Base-by-base conservation (phyloP, 2,113 vertebrate genomes). In the Varanus salvator region DNA sequence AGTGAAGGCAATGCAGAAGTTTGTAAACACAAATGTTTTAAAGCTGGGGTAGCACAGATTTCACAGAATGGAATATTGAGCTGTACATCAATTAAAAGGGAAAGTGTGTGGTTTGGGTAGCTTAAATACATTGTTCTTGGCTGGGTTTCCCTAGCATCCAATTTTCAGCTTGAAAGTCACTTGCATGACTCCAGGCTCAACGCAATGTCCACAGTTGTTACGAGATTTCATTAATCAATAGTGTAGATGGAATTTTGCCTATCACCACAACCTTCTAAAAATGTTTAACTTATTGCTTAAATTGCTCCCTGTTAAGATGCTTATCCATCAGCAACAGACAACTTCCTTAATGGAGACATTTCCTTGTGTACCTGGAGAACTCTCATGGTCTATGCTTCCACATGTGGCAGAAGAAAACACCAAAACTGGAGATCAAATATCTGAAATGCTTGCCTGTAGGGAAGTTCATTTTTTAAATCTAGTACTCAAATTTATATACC, bases 1-100 rank as follows among this genome's bases (percentile, higher is more conserved):
- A 31, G 25, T 91, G 77, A 93, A 92, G 69, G 74, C 66, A 80
- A 92, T 93, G 52, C 8, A 72, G 25, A 84, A 90, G 5, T 82
- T 72, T 68, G 50, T 95, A 38, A 71, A n/a, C 83, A 82, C 8
- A 88, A 29, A 72, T 69, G 87, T 8, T n/a, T 50, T 88, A 93
- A 94, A 93, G 27, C 87, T 50, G 54, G 86, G 29, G 15, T 80
- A 66, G 87, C 91, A 48, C 3, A 88, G 11, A n/a, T 8, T 72
- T 6, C 91, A 52, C 0, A 76, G 54, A 34, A 87, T 2, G 6
- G 50, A 66, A 80, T 23, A 52, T 31, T 9, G 29, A 23, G 48
- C 29, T 90, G 27, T 29, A 44, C 11, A 5, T 34, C 83, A 11
- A 21, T 64, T 90, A 64, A 38, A 80, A 44, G 0, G 2, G 52